These are phyloP conservation scores for Drosophila paulistorum DNA, from an alignment of 1,140 invertebrate genomes.

Conservation along the genomic window DNA sequence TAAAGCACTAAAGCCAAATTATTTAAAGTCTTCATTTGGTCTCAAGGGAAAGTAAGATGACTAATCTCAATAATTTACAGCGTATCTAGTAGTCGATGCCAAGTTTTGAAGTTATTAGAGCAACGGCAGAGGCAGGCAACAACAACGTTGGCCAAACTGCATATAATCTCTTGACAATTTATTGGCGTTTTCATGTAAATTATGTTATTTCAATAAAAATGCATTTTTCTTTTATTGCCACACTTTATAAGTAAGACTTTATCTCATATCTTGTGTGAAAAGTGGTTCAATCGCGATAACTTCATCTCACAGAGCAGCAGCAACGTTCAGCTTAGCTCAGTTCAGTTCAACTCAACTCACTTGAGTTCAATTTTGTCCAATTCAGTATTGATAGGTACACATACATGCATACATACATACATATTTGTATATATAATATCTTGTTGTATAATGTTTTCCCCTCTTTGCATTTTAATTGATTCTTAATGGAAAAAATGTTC, in stretches of 20 bases:
- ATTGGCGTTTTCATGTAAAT: conserved; percentile 74
- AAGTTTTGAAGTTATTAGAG: conserved; percentile 33
- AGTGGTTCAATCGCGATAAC: conserved; percentile 79
- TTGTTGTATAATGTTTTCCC: conserved; percentile 29
- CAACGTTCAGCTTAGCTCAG: neutral
- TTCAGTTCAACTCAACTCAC: neutral
- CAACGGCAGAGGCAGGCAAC: conserved; percentile 14
- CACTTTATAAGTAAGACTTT: conserved; percentile 52
- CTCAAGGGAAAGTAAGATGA: no score
- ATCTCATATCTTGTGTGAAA: conserved; percentile 69
- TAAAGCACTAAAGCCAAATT: no score
- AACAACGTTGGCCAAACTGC: conserved; percentile 17
- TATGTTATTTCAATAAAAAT: conserved; percentile 74
- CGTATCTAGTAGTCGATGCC: neutral
- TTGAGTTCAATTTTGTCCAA: neutral
- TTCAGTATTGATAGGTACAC: neutral
- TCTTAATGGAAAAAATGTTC: conserved; percentile 79
- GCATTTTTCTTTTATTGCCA: conserved; percentile 73
- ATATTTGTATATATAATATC: neutral
- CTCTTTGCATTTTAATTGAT: conserved; percentile 79
- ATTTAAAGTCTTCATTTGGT: no score
- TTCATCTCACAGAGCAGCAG: conserved; percentile 42
- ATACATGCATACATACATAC: neutral
- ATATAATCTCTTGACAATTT: conserved; percentile 69
- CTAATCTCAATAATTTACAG: neutral